Percentiles rank a stretch among this genome's conserved stretches.
Conservation (phyloP, 2,113 vertebrate species). For the Periophthalmus modestus region DNA sequence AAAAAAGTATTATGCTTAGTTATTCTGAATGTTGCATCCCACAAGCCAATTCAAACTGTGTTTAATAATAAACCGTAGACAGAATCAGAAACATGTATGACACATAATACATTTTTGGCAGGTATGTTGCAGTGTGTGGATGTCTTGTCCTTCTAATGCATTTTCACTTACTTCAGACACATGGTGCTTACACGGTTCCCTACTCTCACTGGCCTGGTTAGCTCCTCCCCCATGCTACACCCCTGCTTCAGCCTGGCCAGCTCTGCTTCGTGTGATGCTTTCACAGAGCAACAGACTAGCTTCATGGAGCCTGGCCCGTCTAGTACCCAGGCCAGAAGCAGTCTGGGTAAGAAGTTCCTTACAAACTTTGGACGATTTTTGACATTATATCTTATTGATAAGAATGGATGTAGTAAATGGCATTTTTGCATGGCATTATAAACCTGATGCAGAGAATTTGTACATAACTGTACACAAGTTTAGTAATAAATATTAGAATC, state of each 20-base stretch:
- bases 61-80: neutral
- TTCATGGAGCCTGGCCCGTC: slow-evolving; percentile 77
- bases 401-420: neutral
- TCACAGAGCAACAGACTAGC: slow-evolving; percentile 82
- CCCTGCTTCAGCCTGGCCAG: slow-evolving; percentile 79
- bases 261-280: slow-evolving; percentile 79
- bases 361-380: neutral
- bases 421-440: slow-evolving; percentile 44
- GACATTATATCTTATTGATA: neutral
- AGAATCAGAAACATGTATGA: neutral
- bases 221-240: slow-evolving; percentile 74
- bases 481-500: neutral
- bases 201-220: slow-evolving; percentile 79
- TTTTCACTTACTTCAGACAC: slow-evolving; percentile 73
- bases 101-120: neutral
- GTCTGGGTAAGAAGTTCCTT: slow-evolving; percentile 75
- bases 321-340: slow-evolving; percentile 75
- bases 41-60: slow-evolving; percentile 16
- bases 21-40: slow-evolving; percentile 20
- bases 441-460: slow-evolving; percentile 38
- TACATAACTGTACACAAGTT: slow-evolving; percentile 36
- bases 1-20: neutral
- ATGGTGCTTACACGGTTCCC: slow-evolving; percentile 84
- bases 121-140: slow-evolving; percentile 1
- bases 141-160: slow-evolving; percentile 47